Base-by-base conservation (phyloP, 2,888 invertebrate species). In the Lycaena phlaeas region DNA sequence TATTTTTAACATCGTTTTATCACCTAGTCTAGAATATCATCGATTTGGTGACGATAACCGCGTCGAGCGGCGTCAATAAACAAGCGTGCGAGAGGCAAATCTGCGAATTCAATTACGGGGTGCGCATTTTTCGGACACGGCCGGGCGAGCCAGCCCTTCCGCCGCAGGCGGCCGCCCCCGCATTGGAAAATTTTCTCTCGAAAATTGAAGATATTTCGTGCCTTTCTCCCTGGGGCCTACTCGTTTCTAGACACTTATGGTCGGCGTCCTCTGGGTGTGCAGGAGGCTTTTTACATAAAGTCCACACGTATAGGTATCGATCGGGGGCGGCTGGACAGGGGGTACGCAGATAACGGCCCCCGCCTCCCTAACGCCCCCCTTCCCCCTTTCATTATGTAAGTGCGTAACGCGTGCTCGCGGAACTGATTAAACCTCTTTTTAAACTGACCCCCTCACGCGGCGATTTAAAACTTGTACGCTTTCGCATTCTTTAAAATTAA, bases 351-450 rank as follows among this genome's bases (percentile, higher is more conserved):
- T 82, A 81, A 81, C 81, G 81, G 70, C 74, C 76, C 73, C 68
- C 57, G 56, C 52, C 54, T 49, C 55, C 61, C 57, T 66, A 54
- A 61, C 56, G 65, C 62, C 58, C 65, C 72, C 70, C 63, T 68
- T 66, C 74, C 82, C 82, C 82, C 82, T 81, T 81, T 84, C 82
- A 84, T 84, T 84, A 84, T 82, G 79, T 84, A 84, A 84, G 82
- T 81, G 82, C 82, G 82, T 79, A 81, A 84, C 81, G 82, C 81
- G 81, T 79, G 82, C 74, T 79, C 70, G 77, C 73, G 72, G 77
- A 78, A 81, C 81, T 82, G 82, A 84, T 84, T 81, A 82, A 71
- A 73, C 72, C 79, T 77, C 77, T 79, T 81, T 84, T 82, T 82
- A 79, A 81, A 84, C 79, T 79, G 82, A 79, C 81, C 81, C 75